Evolutionary conservation across 2,888 invertebrate genomes (phyloP).

Genomic region (Cheiracanthium punctorium): DNA sequence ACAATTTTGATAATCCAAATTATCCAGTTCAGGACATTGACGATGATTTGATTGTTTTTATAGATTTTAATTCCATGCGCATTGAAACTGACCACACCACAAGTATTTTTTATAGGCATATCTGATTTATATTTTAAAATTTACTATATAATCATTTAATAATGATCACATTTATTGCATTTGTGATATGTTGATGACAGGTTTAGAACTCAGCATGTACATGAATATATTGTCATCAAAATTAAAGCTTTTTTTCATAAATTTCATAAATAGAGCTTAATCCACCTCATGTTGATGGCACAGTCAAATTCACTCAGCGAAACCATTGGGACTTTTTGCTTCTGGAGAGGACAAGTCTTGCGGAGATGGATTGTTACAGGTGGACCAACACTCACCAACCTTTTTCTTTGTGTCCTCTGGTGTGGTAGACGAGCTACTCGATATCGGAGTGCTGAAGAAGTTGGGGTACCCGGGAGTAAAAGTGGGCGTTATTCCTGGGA

Average conservation of each 20-base stretch:
- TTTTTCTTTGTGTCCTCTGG: constrained; percentile 48
- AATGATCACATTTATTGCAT: no score
- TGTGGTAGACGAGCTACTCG: constrained; percentile 13
- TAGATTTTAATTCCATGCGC: no score
- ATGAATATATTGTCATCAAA: neutral
- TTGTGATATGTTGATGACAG: neutral
- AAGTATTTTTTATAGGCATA: no score
- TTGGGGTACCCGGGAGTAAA: constrained; percentile 61
- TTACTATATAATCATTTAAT: no score
- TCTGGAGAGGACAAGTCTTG: constrained; percentile 66
- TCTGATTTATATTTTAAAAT: no score
- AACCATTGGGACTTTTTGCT: constrained; percentile 64
- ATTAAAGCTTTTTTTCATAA: neutral
- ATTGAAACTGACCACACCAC: no score
- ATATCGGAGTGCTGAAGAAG: constrained; percentile 51
- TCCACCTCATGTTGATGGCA: neutral
- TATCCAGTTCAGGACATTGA: no score
- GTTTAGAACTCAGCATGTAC: neutral
- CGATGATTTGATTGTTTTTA: no score
- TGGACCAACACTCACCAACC: constrained; percentile 53
- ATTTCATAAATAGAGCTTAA: neutral
- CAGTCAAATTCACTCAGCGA: constrained; percentile 33
- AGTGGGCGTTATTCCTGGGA: constrained; percentile 56
- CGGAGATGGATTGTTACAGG: constrained; percentile 53
- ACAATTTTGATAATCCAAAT: no score